Evolutionary conservation across 2,113 vertebrate genomes (phyloP), one percentile per base, ranked within the genome.

Genomic region (Osmerus mordax): DNA sequence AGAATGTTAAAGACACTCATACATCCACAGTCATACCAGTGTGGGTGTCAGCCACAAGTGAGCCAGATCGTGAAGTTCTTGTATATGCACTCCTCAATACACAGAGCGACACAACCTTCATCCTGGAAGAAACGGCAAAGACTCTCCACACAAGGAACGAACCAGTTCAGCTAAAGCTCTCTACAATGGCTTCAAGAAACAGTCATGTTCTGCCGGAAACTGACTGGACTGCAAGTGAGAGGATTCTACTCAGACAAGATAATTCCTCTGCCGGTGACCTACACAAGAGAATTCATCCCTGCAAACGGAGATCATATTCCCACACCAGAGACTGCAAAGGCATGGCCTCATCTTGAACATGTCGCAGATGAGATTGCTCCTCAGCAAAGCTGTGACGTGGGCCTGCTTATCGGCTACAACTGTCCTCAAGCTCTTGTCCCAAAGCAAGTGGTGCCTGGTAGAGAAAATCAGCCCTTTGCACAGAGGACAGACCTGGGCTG

Each of bases 361-460:
- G 21, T 21, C 21, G 21, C 21, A 21, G 21, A 21, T 21, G 65
- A 73, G 19, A 76, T 83, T 2, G 71, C 77, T 19, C 72, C 79
- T 64, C 65, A n/a, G 1, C 65, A 72, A 19, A 58, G 18, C 2
- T 79, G 81, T 61, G 74, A 77, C 2, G 12, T 84, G 1, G 53
- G 77, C 3, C 25, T 84, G 16, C 21, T 81, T 5, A 84, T 77
- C 4, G 73, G 78, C 11, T 81, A 79, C 61, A 77, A 79, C 47
- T 79, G 74, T 28, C 23, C 65, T 21, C 21, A 21, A 21, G 21
- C 21, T 21, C 21, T 21, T 21, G 21, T 21, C 21, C 21, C 21
- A 21, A 21, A 21, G 21, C 21, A 21, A 21, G 21, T 21, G 21
- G 21, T 21, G 21, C 21, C 21, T 21, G 21, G 21, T 21, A 21